Evolutionary conservation across 1,140 invertebrate species (phyloP), one percentile per base, ranked within the genome.

Genomic region (Colletes gigas): DNA sequence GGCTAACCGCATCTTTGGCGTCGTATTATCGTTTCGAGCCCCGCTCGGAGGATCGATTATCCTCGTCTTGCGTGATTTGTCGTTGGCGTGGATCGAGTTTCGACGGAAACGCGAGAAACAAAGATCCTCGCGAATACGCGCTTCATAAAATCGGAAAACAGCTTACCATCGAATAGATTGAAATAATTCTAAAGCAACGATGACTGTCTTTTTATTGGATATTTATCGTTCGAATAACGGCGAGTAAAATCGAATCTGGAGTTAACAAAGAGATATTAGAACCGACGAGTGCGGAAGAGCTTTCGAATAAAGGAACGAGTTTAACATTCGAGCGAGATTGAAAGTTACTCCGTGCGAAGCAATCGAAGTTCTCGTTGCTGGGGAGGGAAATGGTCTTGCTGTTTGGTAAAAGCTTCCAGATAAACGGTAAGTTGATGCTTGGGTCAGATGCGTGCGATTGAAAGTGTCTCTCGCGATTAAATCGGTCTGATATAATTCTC

Each of bases 1-100:
- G 80, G 62, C 15, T 84, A 83, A 83, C 54, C 76, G 60, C 71
- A 69, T 72, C 78, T 83, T 63, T 9, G 65, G 17, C 30, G 15
- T 74, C 44, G 63, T 44, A 54, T 78, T 69, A 57, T 55, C n/a
- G 39, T 12, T 7, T 6, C 44, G 66, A 41, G 15, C 5, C 2
- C 54, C 6, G 5, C 0, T 14, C 47, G 7, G 10, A 50, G 50
- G 8, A 9, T 50, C 50, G 50, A 50, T 50, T 50, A 12, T 50
- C 8, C 50, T 44, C 44, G 44, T 44, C 44, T 44, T 12, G 8
- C 10, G 50, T 10, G 9, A 50, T 50, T 50, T 10, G 50, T 50
- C 50, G 7, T 12, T 10, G 50, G 10, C 8, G 50, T 3, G 50
- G 9, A 9, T 50, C 50, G 50, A 10, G 50, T 50, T 50, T 50